Base-by-base conservation (phyloP, 1,140 invertebrate species). In the Pseudoatta argentina region DNA sequence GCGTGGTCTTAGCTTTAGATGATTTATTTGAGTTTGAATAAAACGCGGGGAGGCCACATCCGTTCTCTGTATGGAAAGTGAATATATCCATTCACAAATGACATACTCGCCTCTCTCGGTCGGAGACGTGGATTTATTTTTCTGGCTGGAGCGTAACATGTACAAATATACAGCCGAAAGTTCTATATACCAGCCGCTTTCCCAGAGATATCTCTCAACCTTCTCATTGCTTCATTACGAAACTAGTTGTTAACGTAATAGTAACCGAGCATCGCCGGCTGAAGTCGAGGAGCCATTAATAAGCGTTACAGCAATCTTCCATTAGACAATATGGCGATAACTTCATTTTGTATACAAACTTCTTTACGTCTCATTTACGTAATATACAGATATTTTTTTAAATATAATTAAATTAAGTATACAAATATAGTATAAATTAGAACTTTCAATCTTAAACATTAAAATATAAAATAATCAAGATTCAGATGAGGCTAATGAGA, bases 171-270 rank as follows among this genome's bases (percentile, higher is more conserved):
- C 55, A 48, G n/a, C 85, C 61, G 57, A 73, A 71, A 72, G 27
- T 85, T 34, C 44, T 90, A 88, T 76, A 88, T 69, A 81, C 76
- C 89, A 78, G 75, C 30, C 34, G 76, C 86, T 89, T 86, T 87
- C 71, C 85, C 85, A 67, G 59, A 89, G 71, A 83, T 63, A 48
- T 77, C 66, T 85, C 79, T 59, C 77, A 59, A 79, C 57, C 77
- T 87, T 61, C 72, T 87, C 71, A 73, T 39, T 69, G 75, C 59
- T 63, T 78, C 64, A 59, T 89, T 90, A 85, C 89, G 78, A 91
- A 91, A 90, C 76, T 44, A 57, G 39, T 86, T 85, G 87, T 88
- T 86, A 89, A 91, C 89, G 88, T 77, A 86, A 88, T 61, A 61
- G 59, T 87, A 85, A 87, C 55, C 51, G 81, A 85, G 75, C 63